A percentile compares a stretch with the other conserved stretches of the same genome.
Evolutionary conservation across 2,113 vertebrate genomes (phyloP).

Genomic region (Pedetes capensis): DNA sequence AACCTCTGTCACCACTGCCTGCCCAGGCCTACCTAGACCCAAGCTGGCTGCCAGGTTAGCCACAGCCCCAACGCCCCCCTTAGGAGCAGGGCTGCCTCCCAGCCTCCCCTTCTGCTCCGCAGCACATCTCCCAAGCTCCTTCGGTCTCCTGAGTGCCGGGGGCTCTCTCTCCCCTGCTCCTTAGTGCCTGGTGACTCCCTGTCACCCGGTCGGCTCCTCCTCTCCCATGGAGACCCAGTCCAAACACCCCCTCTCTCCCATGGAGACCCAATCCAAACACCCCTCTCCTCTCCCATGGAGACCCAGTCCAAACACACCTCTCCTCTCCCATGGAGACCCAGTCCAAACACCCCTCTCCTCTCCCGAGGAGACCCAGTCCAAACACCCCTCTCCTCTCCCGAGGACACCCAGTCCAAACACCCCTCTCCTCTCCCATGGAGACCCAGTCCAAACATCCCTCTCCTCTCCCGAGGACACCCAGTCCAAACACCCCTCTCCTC

Average conservation of each 20-base stretch:
- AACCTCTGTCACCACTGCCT: neutral
- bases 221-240: neutral
- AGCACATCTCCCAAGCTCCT: neutral
- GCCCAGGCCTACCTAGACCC: neutral
- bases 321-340: neutral
- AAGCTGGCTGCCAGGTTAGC: too few species aligned
- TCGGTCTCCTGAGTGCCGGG: neutral
- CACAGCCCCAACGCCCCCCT: neutral
- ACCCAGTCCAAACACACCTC: neutral
- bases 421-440: neutral
- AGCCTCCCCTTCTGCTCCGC: neutral
- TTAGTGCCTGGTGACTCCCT: neutral
- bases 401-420: neutral
- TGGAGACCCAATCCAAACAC: neutral
- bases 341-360: neutral
- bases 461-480: neutral
- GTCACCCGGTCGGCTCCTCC: neutral
- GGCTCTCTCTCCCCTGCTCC: neutral
- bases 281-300: neutral
- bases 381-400: neutral
- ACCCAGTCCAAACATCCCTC: neutral
- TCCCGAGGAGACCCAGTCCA: neutral
- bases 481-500: neutral
- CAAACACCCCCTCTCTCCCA: neutral
- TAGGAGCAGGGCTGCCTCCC: neutral